Percentiles rank a stretch among this genome's conserved stretches.
These are phyloP conservation scores for Eublepharis macularius DNA, from an alignment of 2,113 vertebrate species.

Conservation along the genomic window DNA sequence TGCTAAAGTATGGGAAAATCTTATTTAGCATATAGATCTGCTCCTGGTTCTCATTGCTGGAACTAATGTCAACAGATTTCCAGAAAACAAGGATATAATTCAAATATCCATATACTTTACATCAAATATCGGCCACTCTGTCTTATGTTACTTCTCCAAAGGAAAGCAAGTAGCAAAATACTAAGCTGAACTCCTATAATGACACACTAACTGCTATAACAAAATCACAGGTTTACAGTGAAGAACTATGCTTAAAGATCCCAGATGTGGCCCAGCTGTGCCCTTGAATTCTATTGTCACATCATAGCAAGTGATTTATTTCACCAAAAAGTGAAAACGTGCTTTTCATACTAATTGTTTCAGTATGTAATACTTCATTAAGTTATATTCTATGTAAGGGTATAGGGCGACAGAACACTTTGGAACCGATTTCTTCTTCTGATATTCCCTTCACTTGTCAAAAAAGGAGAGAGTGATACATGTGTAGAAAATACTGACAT, in stretches of 20 bases:
- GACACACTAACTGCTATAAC: neutral
- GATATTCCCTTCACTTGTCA: neutral
- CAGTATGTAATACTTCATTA: neutral
- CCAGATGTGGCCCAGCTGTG: neutral
- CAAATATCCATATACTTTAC: neutral
- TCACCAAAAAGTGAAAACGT: neutral
- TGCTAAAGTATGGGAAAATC: slow-evolving; percentile 17
- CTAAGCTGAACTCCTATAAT: neutral
- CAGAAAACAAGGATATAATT: neutral
- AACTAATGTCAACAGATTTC: slow-evolving; percentile 15
- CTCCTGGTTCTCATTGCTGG: neutral
- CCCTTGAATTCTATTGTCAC: neutral
- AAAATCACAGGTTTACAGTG: neutral
- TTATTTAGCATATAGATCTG: neutral
- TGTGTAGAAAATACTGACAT: neutral
- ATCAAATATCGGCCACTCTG: neutral
- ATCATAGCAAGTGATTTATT: neutral
- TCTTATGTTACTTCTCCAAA: neutral
- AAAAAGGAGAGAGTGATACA: neutral
- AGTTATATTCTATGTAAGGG: neutral
- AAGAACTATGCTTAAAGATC: neutral
- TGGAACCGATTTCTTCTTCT: neutral
- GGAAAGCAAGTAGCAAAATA: neutral
- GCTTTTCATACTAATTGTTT: neutral
- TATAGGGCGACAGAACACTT: neutral